Evolutionary conservation across 2,797 vertebrate genomes (phyloP), one percentile per base, ranked within the genome.

Genomic region (Yasuhikotakia modesta): DNA sequence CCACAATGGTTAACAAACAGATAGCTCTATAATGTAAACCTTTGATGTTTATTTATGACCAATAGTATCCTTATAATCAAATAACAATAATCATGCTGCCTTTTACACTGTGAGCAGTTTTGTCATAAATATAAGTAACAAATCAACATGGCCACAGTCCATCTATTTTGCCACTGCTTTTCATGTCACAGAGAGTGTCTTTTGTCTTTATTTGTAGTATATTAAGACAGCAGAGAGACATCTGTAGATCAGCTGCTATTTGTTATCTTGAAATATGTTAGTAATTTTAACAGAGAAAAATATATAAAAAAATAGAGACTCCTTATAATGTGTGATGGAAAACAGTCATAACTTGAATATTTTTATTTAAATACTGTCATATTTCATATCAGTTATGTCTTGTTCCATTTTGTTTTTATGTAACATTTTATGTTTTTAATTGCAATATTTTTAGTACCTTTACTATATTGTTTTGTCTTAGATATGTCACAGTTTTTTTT

Each of bases 1-100:
- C 45, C 45, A 45, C 64, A 53, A 70, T 80, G 73, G 81, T 81
- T 85, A 83, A 83, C 58, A 80, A 81, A 81, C 79, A 52, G 75
- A 82, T 73, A 78, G 66, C 74, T 72, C 46, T 61, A 76, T 79
- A 73, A 76, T 70, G 17, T 75, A 70, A 76, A 75, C 53, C 74
- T 32, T 60, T 48, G 46, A 14, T 74, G 39, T 66, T 70, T 66
- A 79, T 74, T 66, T 39, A 52, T 66, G 52, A 45, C 4, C 43
- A 67, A 66, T 71, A 71, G 71, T 66, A 61, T 76, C 22, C 52
- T 61, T 7, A 65, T 78, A 53, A 67, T 83, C 60, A 70, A 46
- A 48, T 57, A 46, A 52, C 19, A 48, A 77, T 46, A 13, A 46
- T 66, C n/a, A 70, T 57, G 24, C 39, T 17, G 48, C 27, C 11